Evolutionary conservation across 1,140 invertebrate genomes (phyloP).

Genomic region (Argopecten irradians): DNA sequence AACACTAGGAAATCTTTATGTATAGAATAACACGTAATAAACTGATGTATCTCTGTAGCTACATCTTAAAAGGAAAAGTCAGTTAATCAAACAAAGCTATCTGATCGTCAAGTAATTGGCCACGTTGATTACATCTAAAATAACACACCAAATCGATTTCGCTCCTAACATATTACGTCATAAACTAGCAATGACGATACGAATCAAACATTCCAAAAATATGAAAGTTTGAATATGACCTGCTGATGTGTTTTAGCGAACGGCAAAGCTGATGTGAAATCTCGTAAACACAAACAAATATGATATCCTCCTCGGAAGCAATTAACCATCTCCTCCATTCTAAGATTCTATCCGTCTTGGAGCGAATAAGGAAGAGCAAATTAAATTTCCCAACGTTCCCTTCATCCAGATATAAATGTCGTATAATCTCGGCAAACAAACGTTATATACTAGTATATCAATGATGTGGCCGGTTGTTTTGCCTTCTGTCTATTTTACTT

Average conservation of each 20-base stretch:
- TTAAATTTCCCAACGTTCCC: neutral
- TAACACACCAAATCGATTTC: neutral
- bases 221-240: neutral
- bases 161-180: neutral
- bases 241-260: neutral
- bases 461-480: neutral
- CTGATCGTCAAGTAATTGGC: neutral
- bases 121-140: neutral
- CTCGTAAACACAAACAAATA: neutral
- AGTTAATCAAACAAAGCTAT: neutral
- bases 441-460: neutral
- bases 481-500: neutral
- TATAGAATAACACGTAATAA: neutral
- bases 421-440: neutral
- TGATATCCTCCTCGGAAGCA: neutral
- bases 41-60: neutral
- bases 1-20: neutral
- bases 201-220: neutral
- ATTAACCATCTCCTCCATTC: neutral
- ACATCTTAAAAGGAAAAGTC: neutral
- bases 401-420: neutral
- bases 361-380: neutral
- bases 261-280: neutral
- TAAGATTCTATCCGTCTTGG: neutral
- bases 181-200: neutral